Evolutionary conservation across 1,140 invertebrate genomes (phyloP), one percentile per base, ranked within the genome.

Genomic region (Anthonomus grandis): DNA sequence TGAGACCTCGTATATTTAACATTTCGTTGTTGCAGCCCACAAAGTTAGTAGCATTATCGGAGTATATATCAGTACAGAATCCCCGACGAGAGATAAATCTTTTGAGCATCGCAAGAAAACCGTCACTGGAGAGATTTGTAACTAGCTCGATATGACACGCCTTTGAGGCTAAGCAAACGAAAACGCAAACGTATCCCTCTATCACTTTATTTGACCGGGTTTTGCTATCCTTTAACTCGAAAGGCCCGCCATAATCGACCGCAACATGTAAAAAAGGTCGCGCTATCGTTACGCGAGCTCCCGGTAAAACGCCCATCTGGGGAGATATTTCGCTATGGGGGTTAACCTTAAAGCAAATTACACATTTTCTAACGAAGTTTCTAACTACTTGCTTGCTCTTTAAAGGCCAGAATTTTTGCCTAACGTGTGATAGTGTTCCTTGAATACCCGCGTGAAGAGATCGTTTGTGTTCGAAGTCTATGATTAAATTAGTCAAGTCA

Each of bases 271-370:
- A 19, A 53, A 78, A 78, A 3, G 70, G 66, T 10, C 62, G 49
- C 0, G 55, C 21, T 4, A 58, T 53, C 0, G 42, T 66, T 0
- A 66, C 22, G 17, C 72, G 25, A 18, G 57, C 19, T 4, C n/a
- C 2, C 2, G 73, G 75, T 19, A 76, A 48, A 36, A 73, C 52
- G 0, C 64, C 68, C 72, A 75, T 31, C n/a, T 31, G 73, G 0
- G 59, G 50, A 34, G 64, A 60, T 0, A 65, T 38, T 3, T 17
- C 22, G 21, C n/a, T n/a, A 23, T 21, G 18, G 1, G 48, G 47
- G 13, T 45, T 38, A 4, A 15, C 12, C 49, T 36, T 57, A 27
- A 49, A 61, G 50, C 59, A 64, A 13, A 2, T 21, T 4, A 59
- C 19, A 37, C 62, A 68, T 34, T 46, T 52, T 23, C 54, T 27